Base-by-base conservation (phyloP, 2,888 invertebrate species). In the Meloe dianella region DNA sequence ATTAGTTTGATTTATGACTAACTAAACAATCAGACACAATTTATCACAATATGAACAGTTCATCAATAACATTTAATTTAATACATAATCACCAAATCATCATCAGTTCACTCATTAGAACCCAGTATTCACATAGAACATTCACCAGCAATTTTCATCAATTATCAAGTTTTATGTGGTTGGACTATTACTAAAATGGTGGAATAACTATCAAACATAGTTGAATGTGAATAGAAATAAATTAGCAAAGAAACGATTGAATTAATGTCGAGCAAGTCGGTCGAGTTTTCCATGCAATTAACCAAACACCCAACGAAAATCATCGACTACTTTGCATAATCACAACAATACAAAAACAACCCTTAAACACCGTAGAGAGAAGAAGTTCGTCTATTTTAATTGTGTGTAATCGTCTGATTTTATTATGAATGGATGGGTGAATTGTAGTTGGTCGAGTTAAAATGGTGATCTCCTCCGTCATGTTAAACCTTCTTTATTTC, bases 11-110 rank as follows among this genome's bases (percentile, higher is more conserved):
- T 67, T 67, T 67, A 67, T 54, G 61, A 64, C 35, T 24, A 30
- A 61, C 30, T 51, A 63, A 66, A 60, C 54, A 63, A 20, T 14
- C 5, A 57, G 24, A 20, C 41, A 61, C 63, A 57, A 67, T 67
- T 64, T 64, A 67, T 67, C 63, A 63, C 63, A 27, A 51, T 32
- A 67, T 67, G 63, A 64, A 56, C 63, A 47, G 41, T 67, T 58
- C 61, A 63, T 67, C 67, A 63, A 63, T 66, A 66, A 66, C 38
- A 63, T 63, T 63, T 60, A 63, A 51, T 60, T 17, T 41, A 47
- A 32, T 51, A 32, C 29, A 20, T 38, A 22, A 47, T 47, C 20
- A 22, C 9, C 47, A 1, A 47, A 20, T 10, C 20, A 47, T 10
- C 20, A 47, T 17, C 10, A 17, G 17, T 17, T 41, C 47, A 47